These are phyloP conservation scores for Epistrophe eligans DNA, from an alignment of 2,888 invertebrate species.

Conservation along the genomic window DNA sequence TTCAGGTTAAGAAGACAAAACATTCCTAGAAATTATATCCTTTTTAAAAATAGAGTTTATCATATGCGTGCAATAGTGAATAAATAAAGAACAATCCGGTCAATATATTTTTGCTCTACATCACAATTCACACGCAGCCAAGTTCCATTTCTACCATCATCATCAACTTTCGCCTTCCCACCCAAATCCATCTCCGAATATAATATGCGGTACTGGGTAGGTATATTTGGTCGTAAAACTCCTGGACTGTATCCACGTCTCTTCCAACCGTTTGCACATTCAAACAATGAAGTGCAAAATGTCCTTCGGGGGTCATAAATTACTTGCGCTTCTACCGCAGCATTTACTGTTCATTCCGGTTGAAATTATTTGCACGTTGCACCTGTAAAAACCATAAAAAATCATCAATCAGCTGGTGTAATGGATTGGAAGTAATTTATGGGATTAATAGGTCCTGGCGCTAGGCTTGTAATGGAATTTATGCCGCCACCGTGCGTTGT, in stretches of 20 bases:
- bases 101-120: constrained; percentile 34
- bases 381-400: constrained; percentile 78
- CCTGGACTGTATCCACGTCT: constrained; percentile 51
- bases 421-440: constrained; percentile 79
- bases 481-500: constrained; percentile 38
- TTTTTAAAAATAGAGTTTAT: too few relatives aligned
- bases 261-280: constrained; percentile 76
- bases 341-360: constrained; percentile 71
- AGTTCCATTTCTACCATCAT: not conserved
- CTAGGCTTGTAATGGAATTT: constrained; percentile 75
- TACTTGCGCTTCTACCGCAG: constrained; percentile 76
- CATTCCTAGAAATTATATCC: too few relatives aligned
- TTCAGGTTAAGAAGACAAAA: too few relatives aligned
- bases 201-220: too few relatives aligned
- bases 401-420: constrained; percentile 78
- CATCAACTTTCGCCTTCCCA: not conserved
- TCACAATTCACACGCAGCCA: constrained; percentile 30
- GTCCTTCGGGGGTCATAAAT: constrained; percentile 70
- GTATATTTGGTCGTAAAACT: constrained; percentile 40
- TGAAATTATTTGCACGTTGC: constrained; percentile 76
- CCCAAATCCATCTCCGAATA: constrained; percentile 46
- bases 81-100: constrained; percentile 33
- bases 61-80: too few relatives aligned
- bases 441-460: constrained; percentile 77
- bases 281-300: constrained; percentile 75